phyloP scores from a whole-genome alignment of 2,797 vertebrate genomes.

The Crax fasciolata region DNA sequence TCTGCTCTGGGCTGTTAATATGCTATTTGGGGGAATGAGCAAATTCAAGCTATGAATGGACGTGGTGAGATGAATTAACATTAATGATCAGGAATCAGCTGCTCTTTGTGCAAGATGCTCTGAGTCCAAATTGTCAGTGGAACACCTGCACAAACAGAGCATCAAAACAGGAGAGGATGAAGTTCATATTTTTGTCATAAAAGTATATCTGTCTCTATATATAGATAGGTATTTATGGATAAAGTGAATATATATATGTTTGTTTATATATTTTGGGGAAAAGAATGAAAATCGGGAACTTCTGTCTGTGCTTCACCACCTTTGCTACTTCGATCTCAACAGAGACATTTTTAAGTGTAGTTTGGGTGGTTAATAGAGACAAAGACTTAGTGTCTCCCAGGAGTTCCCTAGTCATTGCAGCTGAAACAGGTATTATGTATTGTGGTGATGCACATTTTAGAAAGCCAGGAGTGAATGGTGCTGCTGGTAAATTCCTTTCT shows the following conservation, averaged over 20 bases:
- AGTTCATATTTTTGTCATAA: not conserved
- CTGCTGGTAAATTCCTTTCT: not conserved
- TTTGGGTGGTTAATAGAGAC: not conserved
- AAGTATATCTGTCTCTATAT: not conserved
- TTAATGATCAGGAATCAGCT: conserved; percentile 7
- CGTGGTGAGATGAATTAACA: conserved; percentile 1
- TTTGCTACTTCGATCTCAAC: not conserved
- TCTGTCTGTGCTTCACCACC: not conserved
- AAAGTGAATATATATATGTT: not conserved
- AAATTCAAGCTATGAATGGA: conserved; percentile 31
- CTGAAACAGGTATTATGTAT: not conserved
- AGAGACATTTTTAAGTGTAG: not conserved
- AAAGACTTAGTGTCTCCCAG: not conserved
- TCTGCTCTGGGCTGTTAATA: not conserved
- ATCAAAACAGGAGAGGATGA: not conserved
- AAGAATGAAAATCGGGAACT: not conserved
- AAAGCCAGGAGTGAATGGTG: not conserved
- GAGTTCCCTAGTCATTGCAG: not conserved
- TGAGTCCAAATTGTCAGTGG: not conserved
- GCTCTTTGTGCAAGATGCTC: not conserved
- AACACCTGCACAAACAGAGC: conserved; percentile 8
- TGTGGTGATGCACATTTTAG: not conserved
- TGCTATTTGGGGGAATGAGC: not conserved
- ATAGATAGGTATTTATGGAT: not conserved
- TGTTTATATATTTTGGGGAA: not conserved